Evolutionary conservation across 2,113 vertebrate species (phyloP).

Genomic region (Pycnonotus jocosus): DNA sequence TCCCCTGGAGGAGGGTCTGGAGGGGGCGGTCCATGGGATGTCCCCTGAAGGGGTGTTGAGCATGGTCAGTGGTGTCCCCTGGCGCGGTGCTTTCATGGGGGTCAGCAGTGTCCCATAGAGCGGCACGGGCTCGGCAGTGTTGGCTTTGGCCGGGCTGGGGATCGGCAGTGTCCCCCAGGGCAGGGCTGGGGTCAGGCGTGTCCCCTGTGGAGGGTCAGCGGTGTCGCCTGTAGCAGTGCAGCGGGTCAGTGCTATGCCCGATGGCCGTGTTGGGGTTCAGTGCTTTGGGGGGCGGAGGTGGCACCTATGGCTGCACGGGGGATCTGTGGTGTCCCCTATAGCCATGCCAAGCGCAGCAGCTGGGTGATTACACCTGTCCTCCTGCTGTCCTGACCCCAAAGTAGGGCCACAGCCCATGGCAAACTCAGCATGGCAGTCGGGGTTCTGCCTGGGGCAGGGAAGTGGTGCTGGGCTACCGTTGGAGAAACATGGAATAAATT

Average conservation of each 20-base stretch:
- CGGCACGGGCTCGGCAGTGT: neutral
- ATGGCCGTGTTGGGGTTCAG: rapidly evolving
- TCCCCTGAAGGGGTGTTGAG: neutral
- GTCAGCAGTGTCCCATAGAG: neutral
- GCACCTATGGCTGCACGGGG: neutral
- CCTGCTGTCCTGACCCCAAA: neutral
- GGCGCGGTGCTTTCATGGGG: rapidly evolving
- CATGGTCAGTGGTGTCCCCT: neutral
- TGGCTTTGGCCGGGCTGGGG: neutral
- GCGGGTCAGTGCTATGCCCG: neutral
- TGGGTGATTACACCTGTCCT: neutral
- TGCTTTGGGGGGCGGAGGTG: rapidly evolving
- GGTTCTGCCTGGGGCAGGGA: neutral
- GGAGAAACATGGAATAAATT: neutral
- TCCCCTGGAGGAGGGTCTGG: neutral
- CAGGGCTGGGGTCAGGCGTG: neutral
- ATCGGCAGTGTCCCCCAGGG: neutral
- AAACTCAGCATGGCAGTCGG: rapidly evolving
- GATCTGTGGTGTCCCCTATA: rapidly evolving
- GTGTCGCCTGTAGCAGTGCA: neutral
- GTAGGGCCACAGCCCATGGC: neutral
- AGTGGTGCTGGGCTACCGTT: neutral
- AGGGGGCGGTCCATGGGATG: too few relatives aligned
- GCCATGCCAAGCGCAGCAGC: rapidly evolving
- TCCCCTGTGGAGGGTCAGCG: neutral